Evolutionary conservation across 2,113 vertebrate genomes (phyloP), one percentile per base, ranked within the genome.

Genomic region (Elaphurus davidianus): DNA sequence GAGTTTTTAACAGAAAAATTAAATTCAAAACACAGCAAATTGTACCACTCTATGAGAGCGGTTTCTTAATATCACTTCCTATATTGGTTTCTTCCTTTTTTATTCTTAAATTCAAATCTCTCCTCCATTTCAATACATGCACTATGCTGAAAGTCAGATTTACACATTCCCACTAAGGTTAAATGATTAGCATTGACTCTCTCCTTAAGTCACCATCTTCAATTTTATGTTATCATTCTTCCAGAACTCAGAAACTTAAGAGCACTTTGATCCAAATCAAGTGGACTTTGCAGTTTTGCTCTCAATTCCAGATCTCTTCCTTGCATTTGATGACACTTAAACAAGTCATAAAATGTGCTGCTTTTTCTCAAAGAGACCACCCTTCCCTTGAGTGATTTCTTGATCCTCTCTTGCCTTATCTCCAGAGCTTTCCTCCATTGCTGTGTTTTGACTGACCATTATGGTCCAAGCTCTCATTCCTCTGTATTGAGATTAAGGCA

Each of bases 1-100:
- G 36, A 43, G n/a, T 55, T 96, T 93, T 98, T 97, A 97, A 78
- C 89, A 96, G 67, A 98, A 97, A 97, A 98, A 90, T 96, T 97
- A 79, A n/a, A 96, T 97, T 98, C 54, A 96, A 64, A 94, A 82
- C 43, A 96, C 21, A 91, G 86, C 15, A 96, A 84, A 95, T 43
- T 52, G 12, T n/a, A 54, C 12, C 74, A 88, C 14, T 90, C 36
- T 30, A 79, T 27, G 52, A 93, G 11, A 95, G 12, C 16, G 6
- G 27, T 79, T 81, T 2, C 33, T 96, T 82, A 87, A 71, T 5
- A 45, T 45, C 2, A 36, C 47, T 83, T 90, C 79, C 12, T 90
- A 76, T 33, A 90, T 85, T 60, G 10, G 9, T 62, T 98, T 85
- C 2, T 96, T 95, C 4, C 36, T 3, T 25, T 9, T 67, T 96